A percentile compares a stretch with the other conserved stretches of the same genome.
Evolutionary conservation across 2,888 invertebrate species (phyloP).

Genomic region (Ornithoptera priamus): DNA sequence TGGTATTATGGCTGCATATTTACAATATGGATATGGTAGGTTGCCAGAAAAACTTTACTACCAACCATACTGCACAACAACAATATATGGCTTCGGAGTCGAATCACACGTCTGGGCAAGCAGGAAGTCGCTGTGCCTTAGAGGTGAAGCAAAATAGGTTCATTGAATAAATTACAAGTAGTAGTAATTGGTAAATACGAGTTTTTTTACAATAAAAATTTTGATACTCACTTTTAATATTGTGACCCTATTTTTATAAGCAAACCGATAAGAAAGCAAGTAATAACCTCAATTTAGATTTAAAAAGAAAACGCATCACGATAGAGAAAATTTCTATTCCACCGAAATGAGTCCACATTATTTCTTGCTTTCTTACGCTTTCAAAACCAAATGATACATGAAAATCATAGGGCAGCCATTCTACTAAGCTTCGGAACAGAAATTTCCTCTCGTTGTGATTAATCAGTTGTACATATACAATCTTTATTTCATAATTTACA

Average conservation of each 20-base stretch:
- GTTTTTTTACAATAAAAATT: constrained; percentile 56
- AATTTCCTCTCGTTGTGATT: constrained; percentile 74
- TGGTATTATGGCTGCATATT: too few relatives aligned
- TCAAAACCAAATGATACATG: constrained; percentile 38
- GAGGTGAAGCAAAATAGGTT: too few relatives aligned
- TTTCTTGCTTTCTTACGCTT: constrained; percentile 72
- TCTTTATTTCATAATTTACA: constrained; percentile 37
- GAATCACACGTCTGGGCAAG: too few relatives aligned
- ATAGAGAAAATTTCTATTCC: constrained; percentile 80
- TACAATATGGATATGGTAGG: too few relatives aligned
- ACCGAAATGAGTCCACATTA: constrained; percentile 47
- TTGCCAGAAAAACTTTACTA: too few relatives aligned
- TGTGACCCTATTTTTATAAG: constrained; percentile 63
- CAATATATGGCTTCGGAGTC: too few relatives aligned
- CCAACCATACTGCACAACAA: too few relatives aligned
- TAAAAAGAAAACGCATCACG: constrained; percentile 60
- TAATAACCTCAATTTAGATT: constrained; percentile 53
- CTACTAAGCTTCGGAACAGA: constrained; percentile 73
- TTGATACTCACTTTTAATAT: constrained; percentile 51
- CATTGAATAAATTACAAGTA: too few relatives aligned
- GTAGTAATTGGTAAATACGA: constrained; percentile 38
- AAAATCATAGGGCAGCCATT: constrained; percentile 53
- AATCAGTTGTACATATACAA: constrained; percentile 29
- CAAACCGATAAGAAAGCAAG: constrained; percentile 76
- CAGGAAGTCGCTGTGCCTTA: too few relatives aligned